phyloP scores from a whole-genome alignment of 2,888 invertebrate species.

The Danaus chrysippus region DNA sequence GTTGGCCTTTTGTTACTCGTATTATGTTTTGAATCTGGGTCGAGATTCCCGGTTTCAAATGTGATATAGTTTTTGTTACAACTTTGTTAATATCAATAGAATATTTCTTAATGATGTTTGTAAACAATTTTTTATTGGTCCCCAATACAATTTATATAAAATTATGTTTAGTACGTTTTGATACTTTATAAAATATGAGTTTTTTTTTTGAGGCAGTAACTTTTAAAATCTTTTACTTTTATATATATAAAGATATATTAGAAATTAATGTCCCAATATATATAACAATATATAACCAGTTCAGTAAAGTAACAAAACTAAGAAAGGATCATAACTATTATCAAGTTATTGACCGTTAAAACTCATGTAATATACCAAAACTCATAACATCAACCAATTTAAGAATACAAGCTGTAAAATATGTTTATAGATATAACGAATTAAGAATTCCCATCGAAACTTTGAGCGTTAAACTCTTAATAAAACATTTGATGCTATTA shows the following conservation, averaged over 20 bases:
- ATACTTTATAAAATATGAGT: too few species aligned
- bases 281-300: too few species aligned
- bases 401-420: slow-evolving; percentile 5
- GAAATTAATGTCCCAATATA: too few species aligned
- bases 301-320: too few species aligned
- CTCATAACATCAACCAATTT: neutral
- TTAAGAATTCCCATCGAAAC: slow-evolving; percentile 68
- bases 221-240: too few species aligned
- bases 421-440: slow-evolving; percentile 41
- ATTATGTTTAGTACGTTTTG: too few species aligned
- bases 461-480: slow-evolving; percentile 40
- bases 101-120: neutral
- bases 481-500: slow-evolving; percentile 59
- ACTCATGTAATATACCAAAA: neutral
- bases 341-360: neutral
- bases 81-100: neutral
- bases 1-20: slow-evolving; percentile 47
- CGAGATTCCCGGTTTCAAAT: slow-evolving; percentile 18
- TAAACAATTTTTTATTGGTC: neutral
- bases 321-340: too few species aligned
- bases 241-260: too few species aligned
- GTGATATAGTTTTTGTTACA: slow-evolving; percentile 15
- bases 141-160: too few species aligned
- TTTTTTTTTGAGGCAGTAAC: too few species aligned
- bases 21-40: slow-evolving; percentile 40